Conservation (phyloP, 2,888 invertebrate species). For the Drosophila emarginata region DNA sequence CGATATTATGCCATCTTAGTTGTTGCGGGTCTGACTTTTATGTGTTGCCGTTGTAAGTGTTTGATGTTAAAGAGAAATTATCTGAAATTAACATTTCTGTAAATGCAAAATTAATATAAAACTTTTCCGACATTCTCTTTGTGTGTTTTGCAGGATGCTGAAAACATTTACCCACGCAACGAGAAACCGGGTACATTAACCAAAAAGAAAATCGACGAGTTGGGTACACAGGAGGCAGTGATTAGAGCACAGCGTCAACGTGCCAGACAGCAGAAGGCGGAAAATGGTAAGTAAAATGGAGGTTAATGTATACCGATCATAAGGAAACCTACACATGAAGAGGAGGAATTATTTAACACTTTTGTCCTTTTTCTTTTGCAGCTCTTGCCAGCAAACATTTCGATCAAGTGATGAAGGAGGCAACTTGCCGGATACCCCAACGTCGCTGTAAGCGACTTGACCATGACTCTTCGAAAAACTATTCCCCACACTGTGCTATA, state of each 20-base stretch:
- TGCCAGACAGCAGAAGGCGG: conserved; percentile 67
- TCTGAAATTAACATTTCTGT: conserved; percentile 21
- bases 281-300: conserved; percentile 67
- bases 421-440: conserved; percentile 84
- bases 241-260: conserved; percentile 72
- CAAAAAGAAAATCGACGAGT: conserved; percentile 74
- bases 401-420: conserved; percentile 72
- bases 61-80: background rate
- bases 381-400: conserved; percentile 79
- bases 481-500: conserved; percentile 92
- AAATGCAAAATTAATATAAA: conserved; percentile 46
- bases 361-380: conserved; percentile 41
- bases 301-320: no score
- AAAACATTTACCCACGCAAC: conserved; percentile 76
- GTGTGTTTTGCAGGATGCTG: conserved; percentile 61
- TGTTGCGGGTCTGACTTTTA: conserved; percentile 58
- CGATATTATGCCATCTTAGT: conserved; percentile 48
- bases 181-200: conserved; percentile 78
- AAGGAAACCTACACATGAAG: no score
- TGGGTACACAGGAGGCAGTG: conserved; percentile 78
- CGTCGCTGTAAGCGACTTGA: conserved; percentile 90
- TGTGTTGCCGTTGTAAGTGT: conserved; percentile 32
- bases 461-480: conserved; percentile 85
- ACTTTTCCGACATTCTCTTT: conserved; percentile 18
- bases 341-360: no score